Evolutionary conservation across 2,888 invertebrate species (phyloP).

Genomic region (Gibbula magus): DNA sequence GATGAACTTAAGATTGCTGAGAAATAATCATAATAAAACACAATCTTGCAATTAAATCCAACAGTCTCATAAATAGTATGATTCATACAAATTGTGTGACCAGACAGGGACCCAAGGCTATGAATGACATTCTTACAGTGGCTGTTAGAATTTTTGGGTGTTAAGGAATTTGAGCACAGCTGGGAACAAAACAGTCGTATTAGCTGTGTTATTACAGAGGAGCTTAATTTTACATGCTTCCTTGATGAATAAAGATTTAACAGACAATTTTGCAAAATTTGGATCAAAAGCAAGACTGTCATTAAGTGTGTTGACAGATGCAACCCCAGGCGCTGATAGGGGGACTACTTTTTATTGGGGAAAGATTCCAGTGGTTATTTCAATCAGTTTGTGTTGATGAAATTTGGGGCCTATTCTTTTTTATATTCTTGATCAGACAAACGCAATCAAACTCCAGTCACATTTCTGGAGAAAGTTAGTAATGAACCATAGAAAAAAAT

Average conservation of each 20-base stretch:
- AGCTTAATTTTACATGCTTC: conserved; percentile 11
- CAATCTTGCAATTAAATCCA: conserved; percentile 18
- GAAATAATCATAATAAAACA: conserved; percentile 20
- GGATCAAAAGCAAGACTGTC: neutral
- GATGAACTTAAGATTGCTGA: neutral
- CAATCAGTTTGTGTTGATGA: neutral
- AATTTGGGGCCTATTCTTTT: neutral
- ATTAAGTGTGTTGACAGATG: neutral
- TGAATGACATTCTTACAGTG: neutral
- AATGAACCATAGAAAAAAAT: no score
- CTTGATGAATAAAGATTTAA: conserved; percentile 5
- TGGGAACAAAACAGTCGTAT: neutral
- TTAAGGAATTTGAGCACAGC: neutral
- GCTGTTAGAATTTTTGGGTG: neutral
- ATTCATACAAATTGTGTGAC: neutral
- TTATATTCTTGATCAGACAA: no score
- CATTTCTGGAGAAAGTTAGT: no score
- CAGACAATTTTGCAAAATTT: neutral
- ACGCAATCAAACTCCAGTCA: no score
- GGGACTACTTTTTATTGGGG: neutral
- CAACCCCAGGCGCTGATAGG: neutral
- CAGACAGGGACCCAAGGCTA: neutral
- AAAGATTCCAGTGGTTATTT: neutral
- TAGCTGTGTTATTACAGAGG: neutral
- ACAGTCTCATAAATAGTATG: neutral